Evolutionary conservation across 2,888 invertebrate species (phyloP), one percentile per base, ranked within the genome.

Genomic region (Xylota segnis): DNA sequence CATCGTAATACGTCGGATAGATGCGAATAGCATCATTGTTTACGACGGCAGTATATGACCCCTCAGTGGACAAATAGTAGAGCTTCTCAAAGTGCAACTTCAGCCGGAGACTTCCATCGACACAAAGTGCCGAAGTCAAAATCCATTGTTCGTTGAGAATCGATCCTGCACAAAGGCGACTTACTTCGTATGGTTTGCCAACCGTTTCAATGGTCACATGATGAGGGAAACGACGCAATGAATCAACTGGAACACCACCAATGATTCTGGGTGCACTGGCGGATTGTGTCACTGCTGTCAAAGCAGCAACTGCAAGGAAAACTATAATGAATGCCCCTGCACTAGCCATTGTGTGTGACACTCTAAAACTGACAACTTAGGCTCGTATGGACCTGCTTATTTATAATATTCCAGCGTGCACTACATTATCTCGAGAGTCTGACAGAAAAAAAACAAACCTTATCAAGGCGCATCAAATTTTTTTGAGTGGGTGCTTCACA

Each of bases 1-100:
- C 83, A 43, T 83, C 81, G n/a, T 66, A 56, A 7, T 54, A 10
- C 3, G 87, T 87, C 18, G 87, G 87, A 58, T 87, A 81, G 0
- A 59, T 47, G 5, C 7, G 23, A 9, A 87, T 47, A 3, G 63
- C 47, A 9, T 74, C 59, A n/a, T 29, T 50, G 23, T 70, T 59
- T 12, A 87, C 61, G 1, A 70, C 7, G 14, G 40, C 45, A 3
- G 54, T n/a, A 27, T 75, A 87, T 0, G 79, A 79, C 4, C 76
- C 68, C 0, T 27, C 18, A 0, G 14, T 5, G 7, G 9, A 65
- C 0, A 40, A 5, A 0, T 7, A n/a, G 9, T 56, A n/a, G 5
- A 59, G 43, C 23, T 45, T 72, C 18, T 83, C 29, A 34, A 83
- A 74, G 0, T 58, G 3, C 7, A 79, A 0, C n/a, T 6, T 1